These are phyloP conservation scores for Melitaea cinxia DNA, from an alignment of 1,140 invertebrate genomes.

Conservation along the genomic window DNA sequence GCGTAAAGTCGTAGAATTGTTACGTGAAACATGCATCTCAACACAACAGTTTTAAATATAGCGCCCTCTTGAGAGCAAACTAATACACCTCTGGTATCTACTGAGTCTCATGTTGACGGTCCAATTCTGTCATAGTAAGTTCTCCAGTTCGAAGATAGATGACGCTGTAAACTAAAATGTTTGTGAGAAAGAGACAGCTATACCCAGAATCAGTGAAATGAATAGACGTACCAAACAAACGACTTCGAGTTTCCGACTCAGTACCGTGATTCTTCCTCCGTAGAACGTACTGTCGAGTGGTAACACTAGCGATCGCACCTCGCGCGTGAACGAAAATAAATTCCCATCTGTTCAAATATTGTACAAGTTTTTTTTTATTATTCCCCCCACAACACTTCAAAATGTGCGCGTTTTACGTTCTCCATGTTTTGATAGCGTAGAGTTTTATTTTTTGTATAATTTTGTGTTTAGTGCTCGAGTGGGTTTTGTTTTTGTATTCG, in stretches of 20 bases:
- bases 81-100: too few relatives aligned
- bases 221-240: conserved; percentile 57
- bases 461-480: conserved; percentile 59
- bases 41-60: too few relatives aligned
- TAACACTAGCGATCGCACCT: conserved; percentile 39
- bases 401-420: conserved; percentile 56
- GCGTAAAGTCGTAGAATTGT: too few relatives aligned
- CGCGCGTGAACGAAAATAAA: conserved; percentile 75
- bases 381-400: conserved; percentile 52
- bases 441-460: conserved; percentile 51
- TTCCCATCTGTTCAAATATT: conserved; percentile 76
- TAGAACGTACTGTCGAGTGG: conserved; percentile 37
- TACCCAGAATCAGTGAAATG: conserved; percentile 30
- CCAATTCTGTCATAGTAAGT: not conserved
- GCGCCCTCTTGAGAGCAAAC: not conserved
- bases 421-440: conserved; percentile 36
- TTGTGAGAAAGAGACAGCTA: conserved; percentile 57
- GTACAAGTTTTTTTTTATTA: conserved; percentile 72
- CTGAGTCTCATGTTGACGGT: too few relatives aligned
- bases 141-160: conserved; percentile 42
- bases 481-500: conserved; percentile 69
- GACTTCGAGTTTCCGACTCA: conserved; percentile 44
- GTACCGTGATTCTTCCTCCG: conserved; percentile 63
- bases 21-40: too few relatives aligned
- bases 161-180: conserved; percentile 37